Percentiles rank a stretch among this genome's conserved stretches.
Conservation (phyloP, 1,140 invertebrate genomes). For the Drosophila ananassae region DNA sequence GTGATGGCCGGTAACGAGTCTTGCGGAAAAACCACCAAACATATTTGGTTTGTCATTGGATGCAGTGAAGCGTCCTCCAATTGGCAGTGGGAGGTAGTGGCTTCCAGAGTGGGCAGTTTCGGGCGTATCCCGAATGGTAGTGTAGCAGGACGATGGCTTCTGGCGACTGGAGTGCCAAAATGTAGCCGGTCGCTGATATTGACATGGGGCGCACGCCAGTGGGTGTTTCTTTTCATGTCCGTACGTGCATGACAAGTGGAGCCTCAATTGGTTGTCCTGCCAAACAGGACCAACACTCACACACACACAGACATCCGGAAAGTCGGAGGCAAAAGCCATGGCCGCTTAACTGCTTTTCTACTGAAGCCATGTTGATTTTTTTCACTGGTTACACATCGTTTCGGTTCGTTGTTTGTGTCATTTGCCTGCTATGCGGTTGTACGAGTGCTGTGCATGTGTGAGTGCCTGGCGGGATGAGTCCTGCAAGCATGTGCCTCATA, state of each 20-base stretch:
- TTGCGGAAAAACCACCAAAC: constrained; percentile 81
- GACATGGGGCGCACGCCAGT: constrained; percentile 61
- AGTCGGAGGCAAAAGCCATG: constrained; percentile 15
- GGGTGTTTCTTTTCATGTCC: constrained; percentile 66
- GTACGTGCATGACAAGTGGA: constrained; percentile 62
- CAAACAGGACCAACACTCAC: constrained; percentile 21
- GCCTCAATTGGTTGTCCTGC: constrained; percentile 72
- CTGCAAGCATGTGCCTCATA: constrained; percentile 49
- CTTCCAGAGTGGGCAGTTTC: not conserved
- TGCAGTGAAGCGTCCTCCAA: constrained; percentile 59
- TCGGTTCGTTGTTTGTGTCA: constrained; percentile 46
- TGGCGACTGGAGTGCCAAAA: constrained; percentile 60
- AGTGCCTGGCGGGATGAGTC: constrained; percentile 14
- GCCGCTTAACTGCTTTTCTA: constrained; percentile 64
- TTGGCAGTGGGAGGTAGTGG: constrained; percentile 10
- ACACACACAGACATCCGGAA: constrained; percentile 1
- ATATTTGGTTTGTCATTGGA: constrained; percentile 83
- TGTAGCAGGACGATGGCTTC: constrained; percentile 22
- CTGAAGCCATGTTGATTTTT: constrained; percentile 74
- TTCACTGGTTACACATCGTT: constrained; percentile 49
- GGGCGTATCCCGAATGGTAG: not conserved
- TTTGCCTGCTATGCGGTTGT: constrained; percentile 54
- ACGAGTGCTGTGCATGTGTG: constrained; percentile 37
- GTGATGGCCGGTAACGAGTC: constrained; percentile 44
- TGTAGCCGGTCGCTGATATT: constrained; percentile 71